Evolutionary conservation across 1,140 invertebrate species (phyloP).

Genomic region (Brachystomella parvula): DNA sequence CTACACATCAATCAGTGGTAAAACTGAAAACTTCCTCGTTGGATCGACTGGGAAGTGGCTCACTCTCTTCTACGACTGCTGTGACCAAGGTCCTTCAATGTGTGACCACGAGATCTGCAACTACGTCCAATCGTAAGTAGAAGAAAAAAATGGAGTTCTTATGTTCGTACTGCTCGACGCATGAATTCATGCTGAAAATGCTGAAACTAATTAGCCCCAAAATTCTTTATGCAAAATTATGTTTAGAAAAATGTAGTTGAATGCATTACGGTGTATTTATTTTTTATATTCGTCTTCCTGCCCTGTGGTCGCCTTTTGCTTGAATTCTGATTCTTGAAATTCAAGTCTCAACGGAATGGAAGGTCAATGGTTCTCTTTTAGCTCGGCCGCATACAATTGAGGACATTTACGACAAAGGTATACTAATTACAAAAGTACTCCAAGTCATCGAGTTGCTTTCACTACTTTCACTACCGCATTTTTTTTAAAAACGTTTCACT

Average conservation of each 20-base stretch:
- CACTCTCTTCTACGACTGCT: not conserved
- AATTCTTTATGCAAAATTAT: not conserved
- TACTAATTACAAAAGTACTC: slow-evolving; percentile 8
- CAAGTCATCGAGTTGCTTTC: slow-evolving; percentile 5
- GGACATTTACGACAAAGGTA: slow-evolving; percentile 39
- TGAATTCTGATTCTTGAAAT: too few relatives aligned
- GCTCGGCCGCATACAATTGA: slow-evolving; percentile 38
- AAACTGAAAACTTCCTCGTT: slow-evolving; percentile 34
- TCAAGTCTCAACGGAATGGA: too few relatives aligned
- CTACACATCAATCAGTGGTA: slow-evolving; percentile 27
- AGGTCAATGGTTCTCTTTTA: slow-evolving; percentile 34
- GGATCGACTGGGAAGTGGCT: slow-evolving; percentile 27
- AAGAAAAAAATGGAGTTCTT: too few relatives aligned
- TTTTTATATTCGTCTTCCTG: too few relatives aligned
- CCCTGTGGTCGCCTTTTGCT: too few relatives aligned
- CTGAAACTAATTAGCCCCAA: not conserved
- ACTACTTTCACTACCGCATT: slow-evolving; percentile 12
- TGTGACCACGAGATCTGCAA: slow-evolving; percentile 29
- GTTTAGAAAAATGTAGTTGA: not conserved
- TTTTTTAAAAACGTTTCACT: not conserved
- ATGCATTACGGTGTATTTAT: slow-evolving; percentile 4
- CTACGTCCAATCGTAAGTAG: slow-evolving; percentile 31
- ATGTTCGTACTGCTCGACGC: not conserved
- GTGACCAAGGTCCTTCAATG: slow-evolving; percentile 34
- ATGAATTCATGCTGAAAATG: too few relatives aligned